Percentiles rank a stretch among this genome's conserved stretches.
Evolutionary conservation across 2,797 vertebrate species (phyloP).

Genomic region (Cygnus olor): DNA sequence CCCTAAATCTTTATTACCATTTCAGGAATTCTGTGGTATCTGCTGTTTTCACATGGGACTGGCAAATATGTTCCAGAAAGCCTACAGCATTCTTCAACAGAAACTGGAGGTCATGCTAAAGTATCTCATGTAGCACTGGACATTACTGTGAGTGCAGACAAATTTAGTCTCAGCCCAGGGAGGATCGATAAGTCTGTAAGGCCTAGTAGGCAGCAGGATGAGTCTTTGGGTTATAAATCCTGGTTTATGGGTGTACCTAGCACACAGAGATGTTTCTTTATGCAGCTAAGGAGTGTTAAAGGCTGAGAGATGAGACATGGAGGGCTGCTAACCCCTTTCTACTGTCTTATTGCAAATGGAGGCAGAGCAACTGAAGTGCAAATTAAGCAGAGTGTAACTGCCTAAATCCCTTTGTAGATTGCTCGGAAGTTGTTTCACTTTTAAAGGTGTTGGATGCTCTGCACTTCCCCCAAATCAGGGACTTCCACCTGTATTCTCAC

Average conservation of each 20-base stretch:
- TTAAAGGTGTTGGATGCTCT: not conserved
- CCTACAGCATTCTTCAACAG: rapidly evolving
- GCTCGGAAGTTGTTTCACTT: not conserved
- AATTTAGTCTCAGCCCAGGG: not conserved
- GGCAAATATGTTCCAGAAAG: not conserved
- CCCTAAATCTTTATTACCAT: not conserved
- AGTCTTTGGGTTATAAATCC: not conserved
- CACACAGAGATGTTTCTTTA: not conserved
- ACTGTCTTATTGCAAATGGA: not conserved
- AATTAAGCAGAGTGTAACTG: not conserved
- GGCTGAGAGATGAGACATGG: not conserved
- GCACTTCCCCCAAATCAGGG: not conserved
- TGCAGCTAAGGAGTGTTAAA: not conserved
- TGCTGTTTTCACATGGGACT: not conserved
- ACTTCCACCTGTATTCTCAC: not conserved
- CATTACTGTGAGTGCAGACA: rapidly evolving
- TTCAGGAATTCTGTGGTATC: not conserved
- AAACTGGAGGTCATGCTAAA: not conserved
- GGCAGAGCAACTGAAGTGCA: not conserved
- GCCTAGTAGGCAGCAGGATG: not conserved
- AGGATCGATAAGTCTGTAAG: not conserved
- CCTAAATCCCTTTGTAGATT: not conserved
- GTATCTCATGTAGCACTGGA: not conserved
- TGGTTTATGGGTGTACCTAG: rapidly evolving
- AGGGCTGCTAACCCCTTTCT: not conserved